Conservation (phyloP, 2,797 vertebrate genomes). For the Meriones psammophilus region DNA sequence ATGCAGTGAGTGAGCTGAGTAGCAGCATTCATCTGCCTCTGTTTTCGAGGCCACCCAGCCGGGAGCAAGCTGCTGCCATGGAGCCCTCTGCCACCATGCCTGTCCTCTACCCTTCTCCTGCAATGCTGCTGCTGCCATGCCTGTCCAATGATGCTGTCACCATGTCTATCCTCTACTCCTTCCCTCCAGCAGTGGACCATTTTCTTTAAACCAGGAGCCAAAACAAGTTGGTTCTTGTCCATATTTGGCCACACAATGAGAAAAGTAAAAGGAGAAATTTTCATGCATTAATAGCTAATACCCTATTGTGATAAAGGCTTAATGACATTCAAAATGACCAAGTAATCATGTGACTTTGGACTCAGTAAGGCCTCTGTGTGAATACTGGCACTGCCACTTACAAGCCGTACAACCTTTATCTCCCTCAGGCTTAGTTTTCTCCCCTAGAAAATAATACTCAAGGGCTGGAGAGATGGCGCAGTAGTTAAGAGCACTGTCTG, state of each 20-base stretch:
- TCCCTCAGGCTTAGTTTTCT: slow-evolving; percentile 1
- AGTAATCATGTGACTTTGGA: not conserved
- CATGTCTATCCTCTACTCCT: too few species aligned
- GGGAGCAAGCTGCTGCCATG: not conserved
- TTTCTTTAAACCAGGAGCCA: not conserved
- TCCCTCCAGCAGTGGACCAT: too few species aligned
- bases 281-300: not conserved
- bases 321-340: not conserved
- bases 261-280: not conserved
- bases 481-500: too few species aligned
- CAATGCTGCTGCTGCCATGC: too few species aligned
- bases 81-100: not conserved
- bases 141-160: too few species aligned
- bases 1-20: not conserved
- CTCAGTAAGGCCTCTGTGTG: not conserved
- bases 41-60: not conserved
- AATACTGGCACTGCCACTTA: not conserved
- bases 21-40: not conserved
- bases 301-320: not conserved
- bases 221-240: not conserved
- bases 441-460: not conserved
- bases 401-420: not conserved
- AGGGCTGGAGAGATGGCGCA: too few species aligned
- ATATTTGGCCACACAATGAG: not conserved
- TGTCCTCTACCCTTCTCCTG: not conserved